Base-by-base conservation (phyloP, 1,140 invertebrate species). In the Geopemphigus sp. region DNA sequence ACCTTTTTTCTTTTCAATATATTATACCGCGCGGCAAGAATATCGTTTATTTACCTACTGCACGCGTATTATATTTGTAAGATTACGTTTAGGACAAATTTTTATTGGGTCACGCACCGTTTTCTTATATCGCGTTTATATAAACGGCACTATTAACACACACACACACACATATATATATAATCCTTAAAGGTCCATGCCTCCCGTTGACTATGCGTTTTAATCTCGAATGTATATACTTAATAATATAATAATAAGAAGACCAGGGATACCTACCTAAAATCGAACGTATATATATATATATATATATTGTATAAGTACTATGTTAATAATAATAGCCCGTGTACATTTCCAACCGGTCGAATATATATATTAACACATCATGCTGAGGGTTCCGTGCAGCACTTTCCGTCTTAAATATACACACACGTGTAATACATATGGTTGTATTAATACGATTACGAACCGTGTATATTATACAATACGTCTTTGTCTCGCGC, bases 1-100 rank as follows among this genome's bases (percentile, higher is more conserved):
- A 61, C 73, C 73, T 76, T 76, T 76, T 74, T 50, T 39, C 32
- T 50, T 59, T 32, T 76, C 64, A 15, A 68, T 17, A 47, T 15
- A n/a, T 1, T 19, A 15, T 54, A 29, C 70, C 26, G 17, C 29
- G 56, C 54, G 22, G 54, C 32, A 57, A n/a, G 54, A 59, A 76
- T 8, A 39, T 76, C 73, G 56, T 76, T 57, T 76, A 57, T 76
- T 59, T 59, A 59, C 56, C n/a, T 59, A 50, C 70, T 26, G 24
- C 53, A 56, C 19, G 53, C 53, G 53, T 56, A 6, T 19, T 19
- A n/a, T n/a, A n/a, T n/a, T n/a, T n/a, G n/a, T n/a, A n/a, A n/a
- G n/a, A n/a, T n/a, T n/a, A n/a, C n/a, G 24, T 61, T 26, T 56
- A 39, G 39, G 64, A 68, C 66, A 68, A 68, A 68, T 68, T 68